These are phyloP conservation scores for Falco peregrinus DNA, from an alignment of 2,797 vertebrate genomes.

Conservation along the genomic window DNA sequence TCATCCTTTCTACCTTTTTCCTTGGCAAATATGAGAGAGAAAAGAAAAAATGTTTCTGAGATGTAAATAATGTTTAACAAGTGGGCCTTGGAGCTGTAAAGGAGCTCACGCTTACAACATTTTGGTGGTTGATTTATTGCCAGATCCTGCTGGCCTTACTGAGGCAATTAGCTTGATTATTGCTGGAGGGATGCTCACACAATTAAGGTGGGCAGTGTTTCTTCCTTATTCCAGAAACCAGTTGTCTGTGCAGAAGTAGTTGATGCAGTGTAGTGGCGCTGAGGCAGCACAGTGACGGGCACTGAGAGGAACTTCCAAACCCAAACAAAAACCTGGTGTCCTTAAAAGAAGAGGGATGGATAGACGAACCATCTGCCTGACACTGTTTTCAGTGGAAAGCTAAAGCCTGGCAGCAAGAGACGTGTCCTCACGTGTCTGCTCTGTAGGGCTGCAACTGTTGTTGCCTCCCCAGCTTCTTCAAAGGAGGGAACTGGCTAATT, in stretches of 20 bases:
- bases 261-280: background rate
- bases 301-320: background rate
- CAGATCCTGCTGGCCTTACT: conserved; percentile 35
- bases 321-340: background rate
- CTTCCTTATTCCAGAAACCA: background rate
- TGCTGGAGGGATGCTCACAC: conserved; percentile 13
- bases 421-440: background rate
- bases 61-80: conserved; percentile 38
- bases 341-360: background rate
- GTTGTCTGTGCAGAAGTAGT: background rate
- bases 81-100: background rate
- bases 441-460: background rate
- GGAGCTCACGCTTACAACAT: background rate
- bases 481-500: background rate
- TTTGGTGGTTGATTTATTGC: conserved; percentile 32
- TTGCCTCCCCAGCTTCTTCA: background rate
- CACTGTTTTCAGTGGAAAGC: background rate
- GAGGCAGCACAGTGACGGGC: background rate
- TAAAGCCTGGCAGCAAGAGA: background rate
- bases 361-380: background rate
- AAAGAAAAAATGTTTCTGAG: background rate
- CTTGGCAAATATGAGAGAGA: background rate
- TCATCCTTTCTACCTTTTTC: background rate
- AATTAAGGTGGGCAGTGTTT: conserved; percentile 47
- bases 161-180: conserved; percentile 54